A percentile compares a stretch with the other conserved stretches of the same genome.
These are phyloP conservation scores for Ypsolopha scabrella DNA, from an alignment of 2,888 invertebrate species.

Conservation along the genomic window DNA sequence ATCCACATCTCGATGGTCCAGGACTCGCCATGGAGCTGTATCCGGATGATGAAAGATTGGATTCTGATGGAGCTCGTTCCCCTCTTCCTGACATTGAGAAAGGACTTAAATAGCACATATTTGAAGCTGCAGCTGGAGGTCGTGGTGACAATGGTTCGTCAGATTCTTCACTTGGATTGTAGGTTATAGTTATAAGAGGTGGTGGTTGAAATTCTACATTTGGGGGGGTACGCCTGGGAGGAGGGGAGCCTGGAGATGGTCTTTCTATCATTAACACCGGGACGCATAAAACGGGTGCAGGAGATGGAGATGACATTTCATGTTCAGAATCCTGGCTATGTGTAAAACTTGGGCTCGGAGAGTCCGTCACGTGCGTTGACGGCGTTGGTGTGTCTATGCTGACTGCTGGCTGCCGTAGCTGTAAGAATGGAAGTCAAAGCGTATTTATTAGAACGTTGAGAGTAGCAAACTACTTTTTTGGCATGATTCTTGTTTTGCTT, in stretches of 20 bases:
- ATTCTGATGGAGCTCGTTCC: conserved; percentile 84
- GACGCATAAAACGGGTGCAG: conserved; percentile 66
- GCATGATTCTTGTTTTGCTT: conserved; percentile 6
- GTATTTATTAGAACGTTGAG: no score
- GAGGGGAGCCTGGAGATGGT: conserved; percentile 76
- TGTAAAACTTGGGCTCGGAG: conserved; percentile 55
- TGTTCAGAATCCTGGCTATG: conserved; percentile 60
- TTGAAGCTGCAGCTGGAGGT: conserved; percentile 60
- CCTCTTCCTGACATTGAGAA: conserved; percentile 80
- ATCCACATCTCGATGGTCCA: conserved; percentile 84
- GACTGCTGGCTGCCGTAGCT: conserved; percentile 65
- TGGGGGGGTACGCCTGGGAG: conserved; percentile 72
- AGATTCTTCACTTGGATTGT: conserved; percentile 83
- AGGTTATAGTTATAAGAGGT: conserved; percentile 80
- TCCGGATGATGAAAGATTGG: conserved; percentile 86
- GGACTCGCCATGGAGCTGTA: conserved; percentile 90
- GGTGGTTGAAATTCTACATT: conserved; percentile 76
- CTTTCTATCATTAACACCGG: conserved; percentile 76
- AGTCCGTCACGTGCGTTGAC: conserved; percentile 56
- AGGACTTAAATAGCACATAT: conserved; percentile 83
- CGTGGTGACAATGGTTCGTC: conserved; percentile 79
- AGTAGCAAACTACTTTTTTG: no score
- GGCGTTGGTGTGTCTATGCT: conserved; percentile 57
- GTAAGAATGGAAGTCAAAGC: conserved; percentile 18
- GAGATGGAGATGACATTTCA: conserved; percentile 51